Conservation (phyloP, 2,797 vertebrate species). For the Muscicapa comitata region DNA sequence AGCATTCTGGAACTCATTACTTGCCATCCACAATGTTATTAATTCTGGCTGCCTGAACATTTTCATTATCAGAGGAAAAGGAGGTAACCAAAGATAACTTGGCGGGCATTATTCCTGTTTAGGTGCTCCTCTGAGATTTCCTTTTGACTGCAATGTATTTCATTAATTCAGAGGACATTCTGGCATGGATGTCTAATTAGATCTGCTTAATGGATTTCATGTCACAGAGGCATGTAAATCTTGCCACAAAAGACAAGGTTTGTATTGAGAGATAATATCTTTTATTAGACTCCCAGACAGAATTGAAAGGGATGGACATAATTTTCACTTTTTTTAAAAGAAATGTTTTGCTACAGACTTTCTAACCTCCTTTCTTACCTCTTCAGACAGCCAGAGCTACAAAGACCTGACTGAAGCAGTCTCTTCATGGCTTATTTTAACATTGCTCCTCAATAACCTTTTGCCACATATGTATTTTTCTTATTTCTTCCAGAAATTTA, state of each 20-base stretch:
- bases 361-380: neutral
- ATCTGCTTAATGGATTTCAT: slow-evolving; percentile 49
- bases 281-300: neutral
- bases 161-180: slow-evolving; percentile 17
- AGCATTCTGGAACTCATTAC: slow-evolving; percentile 9
- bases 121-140: slow-evolving; percentile 47
- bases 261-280: slow-evolving; percentile 25
- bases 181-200: slow-evolving; percentile 41
- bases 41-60: slow-evolving; percentile 54
- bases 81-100: slow-evolving; percentile 37
- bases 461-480: neutral
- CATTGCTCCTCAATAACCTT: neutral
- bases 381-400: neutral
- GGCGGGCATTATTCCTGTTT: slow-evolving; percentile 10
- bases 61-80: slow-evolving; percentile 59
- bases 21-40: neutral
- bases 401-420: neutral
- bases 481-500: neutral
- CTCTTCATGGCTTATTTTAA: neutral
- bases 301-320: neutral
- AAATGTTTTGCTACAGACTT: neutral
- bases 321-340: neutral
- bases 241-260: slow-evolving; percentile 32
- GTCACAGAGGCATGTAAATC: slow-evolving; percentile 51
- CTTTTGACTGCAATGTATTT: slow-evolving; percentile 26